These are phyloP conservation scores for Pseudomyrmex cubaensis DNA, from an alignment of 1,140 invertebrate species.

Conservation along the genomic window DNA sequence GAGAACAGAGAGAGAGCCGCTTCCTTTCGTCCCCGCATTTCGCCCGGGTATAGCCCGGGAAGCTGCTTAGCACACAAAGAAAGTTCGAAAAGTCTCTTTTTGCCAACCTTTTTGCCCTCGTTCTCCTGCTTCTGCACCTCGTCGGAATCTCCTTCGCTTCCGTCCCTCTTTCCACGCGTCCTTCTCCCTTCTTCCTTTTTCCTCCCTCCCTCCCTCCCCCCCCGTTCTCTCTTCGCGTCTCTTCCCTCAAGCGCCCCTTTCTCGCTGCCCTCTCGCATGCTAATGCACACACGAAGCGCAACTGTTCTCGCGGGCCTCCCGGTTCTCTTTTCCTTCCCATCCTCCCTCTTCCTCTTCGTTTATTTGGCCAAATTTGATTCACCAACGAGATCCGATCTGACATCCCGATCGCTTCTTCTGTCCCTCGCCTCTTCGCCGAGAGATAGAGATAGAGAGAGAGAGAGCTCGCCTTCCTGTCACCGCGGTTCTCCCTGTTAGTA, in stretches of 20 bases:
- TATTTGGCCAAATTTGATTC: slow-evolving; percentile 82
- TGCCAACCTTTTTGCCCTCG: slow-evolving; percentile 73
- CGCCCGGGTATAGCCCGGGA: slow-evolving; percentile 59
- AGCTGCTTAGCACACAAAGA: slow-evolving; percentile 83
- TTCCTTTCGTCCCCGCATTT: slow-evolving; percentile 15
- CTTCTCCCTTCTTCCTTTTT: not conserved
- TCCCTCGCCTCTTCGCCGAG: slow-evolving; percentile 52
- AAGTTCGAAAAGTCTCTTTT: slow-evolving; percentile 78
- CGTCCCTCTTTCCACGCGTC: slow-evolving; percentile 47
- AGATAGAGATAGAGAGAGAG: no score
- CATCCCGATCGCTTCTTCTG: slow-evolving; percentile 80
- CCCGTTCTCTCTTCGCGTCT: slow-evolving; percentile 13
- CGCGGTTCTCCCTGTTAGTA: slow-evolving; percentile 6
- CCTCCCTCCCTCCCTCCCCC: not conserved
- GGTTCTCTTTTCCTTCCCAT: slow-evolving; percentile 26
- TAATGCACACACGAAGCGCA: slow-evolving; percentile 82
- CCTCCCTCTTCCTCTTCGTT: slow-evolving; percentile 70
- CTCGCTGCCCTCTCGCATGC: slow-evolving; percentile 78
- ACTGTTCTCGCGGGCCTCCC: slow-evolving; percentile 79
- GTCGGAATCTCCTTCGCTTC: slow-evolving; percentile 57
- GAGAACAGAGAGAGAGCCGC: slow-evolving; percentile 51
- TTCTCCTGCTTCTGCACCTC: slow-evolving; percentile 51
- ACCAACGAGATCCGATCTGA: slow-evolving; percentile 81
- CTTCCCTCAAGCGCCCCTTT: slow-evolving; percentile 58
- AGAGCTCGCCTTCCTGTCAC: slow-evolving; percentile 36